phyloP scores from a whole-genome alignment of 2,113 vertebrate species.

The Pachypanchax playfairii region DNA sequence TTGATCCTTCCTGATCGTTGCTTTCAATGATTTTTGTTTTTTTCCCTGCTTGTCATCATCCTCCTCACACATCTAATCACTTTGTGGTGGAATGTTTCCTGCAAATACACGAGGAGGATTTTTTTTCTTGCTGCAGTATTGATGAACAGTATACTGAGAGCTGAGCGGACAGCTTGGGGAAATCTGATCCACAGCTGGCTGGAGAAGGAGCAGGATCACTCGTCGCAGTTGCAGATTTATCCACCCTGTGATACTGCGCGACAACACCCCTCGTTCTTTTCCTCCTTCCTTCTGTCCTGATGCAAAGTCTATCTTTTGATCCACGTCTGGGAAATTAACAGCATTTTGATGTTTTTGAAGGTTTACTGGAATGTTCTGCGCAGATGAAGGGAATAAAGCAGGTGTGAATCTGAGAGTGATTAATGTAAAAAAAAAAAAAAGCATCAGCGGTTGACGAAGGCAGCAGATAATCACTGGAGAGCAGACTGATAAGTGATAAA shows the following conservation, averaged over 20 bases:
- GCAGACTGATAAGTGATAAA: conserved; percentile 9
- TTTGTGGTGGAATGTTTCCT: conserved; percentile 71
- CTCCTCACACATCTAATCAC: conserved; percentile 20
- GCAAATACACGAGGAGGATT: conserved; percentile 72
- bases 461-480: conserved; percentile 3
- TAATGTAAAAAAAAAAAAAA: neutral
- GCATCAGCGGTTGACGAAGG: too few species aligned
- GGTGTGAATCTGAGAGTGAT: conserved; percentile 7
- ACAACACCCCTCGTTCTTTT: conserved; percentile 64
- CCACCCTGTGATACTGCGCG: conserved; percentile 66
- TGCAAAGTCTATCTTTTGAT: conserved; percentile 43
- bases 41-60: conserved; percentile 13
- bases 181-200: conserved; percentile 65
- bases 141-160: conserved; percentile 46
- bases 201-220: conserved; percentile 65
- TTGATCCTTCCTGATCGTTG: conserved; percentile 16
- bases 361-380: conserved; percentile 37
- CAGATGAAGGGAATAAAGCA: conserved; percentile 31
- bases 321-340: conserved; percentile 23
- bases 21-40: conserved; percentile 26
- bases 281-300: conserved; percentile 12
- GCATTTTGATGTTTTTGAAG: conserved; percentile 48
- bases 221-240: conserved; percentile 68
- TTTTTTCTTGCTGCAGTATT: conserved; percentile 68
- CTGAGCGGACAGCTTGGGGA: conserved; percentile 68